These are phyloP conservation scores for Oopsacas minuta DNA, from an alignment of 37 sponge, comb jelly and placozoan genomes.

Conservation along the genomic window DNA sequence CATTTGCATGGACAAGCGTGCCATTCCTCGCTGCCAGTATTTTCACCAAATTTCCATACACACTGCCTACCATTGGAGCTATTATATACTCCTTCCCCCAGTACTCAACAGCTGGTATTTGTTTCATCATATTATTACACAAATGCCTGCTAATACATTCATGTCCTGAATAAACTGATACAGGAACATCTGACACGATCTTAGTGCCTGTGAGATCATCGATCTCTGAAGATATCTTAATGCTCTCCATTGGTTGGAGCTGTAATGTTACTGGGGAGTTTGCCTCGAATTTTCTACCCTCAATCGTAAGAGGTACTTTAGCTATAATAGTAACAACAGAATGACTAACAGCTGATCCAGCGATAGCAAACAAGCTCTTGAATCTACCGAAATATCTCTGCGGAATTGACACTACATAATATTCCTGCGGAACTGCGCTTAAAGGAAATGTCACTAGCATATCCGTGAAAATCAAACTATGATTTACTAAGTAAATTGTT, in stretches of 20 bases:
- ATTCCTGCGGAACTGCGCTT: not conserved
- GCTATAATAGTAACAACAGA: not conserved
- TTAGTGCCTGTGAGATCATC: not conserved
- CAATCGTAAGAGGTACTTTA: not conserved
- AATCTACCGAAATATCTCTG: not conserved
- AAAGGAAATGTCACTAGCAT: not conserved
- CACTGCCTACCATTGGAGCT: not conserved
- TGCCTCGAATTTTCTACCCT: not conserved
- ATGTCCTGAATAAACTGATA: not conserved
- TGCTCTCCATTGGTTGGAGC: slow-evolving; percentile 17
- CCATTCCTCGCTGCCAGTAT: slow-evolving; percentile 4
- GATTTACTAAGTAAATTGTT: not conserved
- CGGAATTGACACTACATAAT: not conserved
- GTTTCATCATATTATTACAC: slow-evolving; percentile 18
- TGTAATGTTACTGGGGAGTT: not conserved
- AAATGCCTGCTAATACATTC: not conserved
- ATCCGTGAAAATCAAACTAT: slow-evolving; percentile 10
- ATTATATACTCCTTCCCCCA: slow-evolving; percentile 4
- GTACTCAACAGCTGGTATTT: slow-evolving; percentile 1
- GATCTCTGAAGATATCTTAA: slow-evolving; percentile 1
- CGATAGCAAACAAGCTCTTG: not conserved
- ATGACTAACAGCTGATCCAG: not conserved
- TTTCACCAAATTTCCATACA: not conserved
- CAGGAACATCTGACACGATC: not conserved
- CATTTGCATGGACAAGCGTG: not conserved